phyloP scores from a whole-genome alignment of 2,888 invertebrate genomes.

The Cosmia trapezina region DNA sequence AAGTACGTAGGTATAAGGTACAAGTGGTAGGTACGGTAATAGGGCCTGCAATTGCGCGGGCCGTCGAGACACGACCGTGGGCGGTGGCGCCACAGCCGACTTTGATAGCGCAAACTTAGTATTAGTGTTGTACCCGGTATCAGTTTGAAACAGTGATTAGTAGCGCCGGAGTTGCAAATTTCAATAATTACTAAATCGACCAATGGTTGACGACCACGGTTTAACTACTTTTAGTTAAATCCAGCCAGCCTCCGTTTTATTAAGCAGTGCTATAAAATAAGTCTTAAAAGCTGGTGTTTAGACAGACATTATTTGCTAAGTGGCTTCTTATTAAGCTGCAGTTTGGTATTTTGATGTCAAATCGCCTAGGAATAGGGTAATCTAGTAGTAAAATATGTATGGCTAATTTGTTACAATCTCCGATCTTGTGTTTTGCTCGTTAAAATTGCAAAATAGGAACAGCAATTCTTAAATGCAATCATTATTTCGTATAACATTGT shows the following conservation, averaged over 20 bases:
- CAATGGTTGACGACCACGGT: conserved; percentile 58
- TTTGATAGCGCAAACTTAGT: conserved; percentile 71
- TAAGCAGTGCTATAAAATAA: conserved; percentile 54
- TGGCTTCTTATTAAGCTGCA: conserved; percentile 52
- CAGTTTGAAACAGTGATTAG: conserved; percentile 80
- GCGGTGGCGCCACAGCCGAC: conserved; percentile 75
- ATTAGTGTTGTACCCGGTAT: conserved; percentile 75
- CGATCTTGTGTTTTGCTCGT: conserved; percentile 37
- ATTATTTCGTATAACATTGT: conserved; percentile 4
- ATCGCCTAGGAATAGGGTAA: conserved; percentile 49
- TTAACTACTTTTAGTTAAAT: conserved; percentile 52
- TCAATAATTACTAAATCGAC: conserved; percentile 78
- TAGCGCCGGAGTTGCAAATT: conserved; percentile 75
- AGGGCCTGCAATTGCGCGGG: conserved; percentile 72
- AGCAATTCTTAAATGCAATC: conserved; percentile 14
- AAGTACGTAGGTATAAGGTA: conserved; percentile 68
- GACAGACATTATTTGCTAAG: conserved; percentile 53
- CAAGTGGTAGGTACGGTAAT: conserved; percentile 74
- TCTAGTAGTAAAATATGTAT: conserved; percentile 43
- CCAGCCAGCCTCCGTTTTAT: conserved; percentile 51
- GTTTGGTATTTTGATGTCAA: conserved; percentile 50
- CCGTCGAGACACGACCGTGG: conserved; percentile 72
- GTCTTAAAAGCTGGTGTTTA: conserved; percentile 55
- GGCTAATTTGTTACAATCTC: conserved; percentile 48
- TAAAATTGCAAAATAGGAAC: conserved; percentile 26